Evolutionary conservation across 2,797 vertebrate species (phyloP).

Genomic region (Enteromius viviparus): DNA sequence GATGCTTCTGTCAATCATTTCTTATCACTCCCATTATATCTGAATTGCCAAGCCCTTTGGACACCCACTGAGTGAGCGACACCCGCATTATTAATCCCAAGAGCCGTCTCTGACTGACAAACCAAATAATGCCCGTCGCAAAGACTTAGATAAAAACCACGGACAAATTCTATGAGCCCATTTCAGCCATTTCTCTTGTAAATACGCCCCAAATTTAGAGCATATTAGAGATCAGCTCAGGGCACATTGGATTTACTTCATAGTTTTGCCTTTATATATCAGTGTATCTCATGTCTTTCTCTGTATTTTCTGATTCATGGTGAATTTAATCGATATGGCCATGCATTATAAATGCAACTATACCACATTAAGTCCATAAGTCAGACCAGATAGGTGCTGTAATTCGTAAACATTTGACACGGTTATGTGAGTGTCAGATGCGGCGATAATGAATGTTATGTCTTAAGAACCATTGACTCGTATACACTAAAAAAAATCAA

Average conservation of each 20-base stretch:
- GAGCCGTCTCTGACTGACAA: constrained; percentile 61
- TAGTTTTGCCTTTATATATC: constrained; percentile 23
- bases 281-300: constrained; percentile 5
- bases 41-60: constrained; percentile 52
- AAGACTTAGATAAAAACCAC: constrained; percentile 29
- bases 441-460: constrained; percentile 70
- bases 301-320: constrained; percentile 27
- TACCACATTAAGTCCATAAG: constrained; percentile 26
- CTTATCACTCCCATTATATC: constrained; percentile 58
- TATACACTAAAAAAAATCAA: constrained; percentile 69
- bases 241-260: constrained; percentile 15
- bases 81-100: constrained; percentile 57
- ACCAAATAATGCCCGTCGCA: constrained; percentile 54
- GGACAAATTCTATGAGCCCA: constrained; percentile 7
- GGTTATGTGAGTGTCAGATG: constrained; percentile 54
- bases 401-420: constrained; percentile 50
- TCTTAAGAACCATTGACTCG: constrained; percentile 68
- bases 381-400: constrained; percentile 45
- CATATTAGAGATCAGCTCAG: neutral
- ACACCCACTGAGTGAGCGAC: constrained; percentile 44
- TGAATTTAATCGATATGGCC: constrained; percentile 26
- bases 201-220: constrained; percentile 20
- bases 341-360: constrained; percentile 25
- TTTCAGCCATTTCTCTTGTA: constrained; percentile 24
- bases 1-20: constrained; percentile 65